A percentile compares a stretch with the other conserved stretches of the same genome.
These are phyloP conservation scores for Tiaroga cobitis DNA, from an alignment of 2,797 vertebrate species.

Conservation along the genomic window DNA sequence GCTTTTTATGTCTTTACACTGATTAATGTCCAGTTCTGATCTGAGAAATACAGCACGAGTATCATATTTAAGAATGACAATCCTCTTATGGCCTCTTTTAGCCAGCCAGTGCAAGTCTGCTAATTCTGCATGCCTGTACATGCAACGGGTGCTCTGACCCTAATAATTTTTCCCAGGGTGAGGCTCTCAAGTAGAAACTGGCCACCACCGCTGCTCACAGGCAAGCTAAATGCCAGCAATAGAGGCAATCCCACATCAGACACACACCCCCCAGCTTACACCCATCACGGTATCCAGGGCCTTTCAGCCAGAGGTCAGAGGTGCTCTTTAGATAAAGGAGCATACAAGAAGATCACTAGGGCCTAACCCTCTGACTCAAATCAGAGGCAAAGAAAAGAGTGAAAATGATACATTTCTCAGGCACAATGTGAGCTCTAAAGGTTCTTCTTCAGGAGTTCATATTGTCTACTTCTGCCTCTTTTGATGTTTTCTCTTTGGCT, in stretches of 20 bases:
- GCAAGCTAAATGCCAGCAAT: conserved; percentile 87
- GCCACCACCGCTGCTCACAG: conserved; percentile 87
- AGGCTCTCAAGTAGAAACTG: conserved; percentile 88
- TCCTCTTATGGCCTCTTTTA: not conserved
- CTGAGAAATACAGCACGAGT: not conserved
- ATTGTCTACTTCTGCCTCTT: conserved; percentile 59
- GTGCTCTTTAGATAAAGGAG: conserved; percentile 96
- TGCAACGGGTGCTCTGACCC: conserved; percentile 74
- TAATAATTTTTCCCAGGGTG: conserved; percentile 96
- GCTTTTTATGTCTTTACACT: not conserved
- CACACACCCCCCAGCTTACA: conserved; percentile 92
- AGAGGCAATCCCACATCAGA: conserved; percentile 87
- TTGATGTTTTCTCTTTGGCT: conserved; percentile 72
- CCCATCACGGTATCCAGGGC: conserved; percentile 86
- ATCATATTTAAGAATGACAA: not conserved
- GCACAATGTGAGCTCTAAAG: conserved; percentile 73
- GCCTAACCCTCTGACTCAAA: conserved; percentile 81
- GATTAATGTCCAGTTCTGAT: not conserved
- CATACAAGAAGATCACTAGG: conserved; percentile 95
- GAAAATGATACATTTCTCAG: conserved; percentile 81
- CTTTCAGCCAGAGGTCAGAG: conserved; percentile 92
- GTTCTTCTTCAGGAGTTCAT: conserved; percentile 70
- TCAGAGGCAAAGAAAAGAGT: conserved; percentile 63
- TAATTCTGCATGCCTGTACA: conserved; percentile 18
- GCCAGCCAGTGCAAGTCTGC: not conserved